Evolutionary conservation across 2,888 invertebrate species (phyloP), one percentile per base, ranked within the genome.

Genomic region (Stenurella melanura): DNA sequence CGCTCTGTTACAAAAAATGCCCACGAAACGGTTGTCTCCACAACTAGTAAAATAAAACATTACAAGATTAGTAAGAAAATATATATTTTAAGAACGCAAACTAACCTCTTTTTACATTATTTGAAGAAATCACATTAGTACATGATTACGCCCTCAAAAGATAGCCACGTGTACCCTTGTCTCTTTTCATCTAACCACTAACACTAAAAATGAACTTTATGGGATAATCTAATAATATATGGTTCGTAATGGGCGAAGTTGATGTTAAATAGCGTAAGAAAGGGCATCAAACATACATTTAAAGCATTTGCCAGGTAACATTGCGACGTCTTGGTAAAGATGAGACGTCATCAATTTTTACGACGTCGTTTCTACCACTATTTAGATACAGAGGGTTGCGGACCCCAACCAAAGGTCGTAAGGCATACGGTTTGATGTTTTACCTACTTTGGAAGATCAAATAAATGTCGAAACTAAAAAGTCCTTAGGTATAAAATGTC

Each of bases 321-420:
- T 68, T 74, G 75, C 76, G 73, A 74, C 72, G 58, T 72, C 60
- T 77, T 75, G 68, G 64, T 42, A 74, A 72, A 76, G 78, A 80
- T 80, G 80, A 76, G 75, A 79, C 74, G 78, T 80, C 81, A 78
- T 82, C 82, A 82, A 82, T 82, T 82, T 82, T 82, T 82, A 82
- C 74, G 77, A 77, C 74, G 75, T 78, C 80, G 74, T 80, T 81
- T 74, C 80, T 77, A 64, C 73, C 67, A 81, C 82, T 81, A 82
- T 80, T 81, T 81, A 82, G 82, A 82, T 81, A 81, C 73, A 63
- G 61, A 78, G 68, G 77, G 57, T 58, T 60, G 34, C 19, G 17
- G n/a, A 50, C 60, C 63, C 63, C 12, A 30, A 38, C 9, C 63
- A 50, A 61, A 30, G 60, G 71, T 71, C 61, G 18, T 71, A 61